These are phyloP conservation scores for Nettapus auritus DNA, from an alignment of 2,113 vertebrate species.

Conservation along the genomic window DNA sequence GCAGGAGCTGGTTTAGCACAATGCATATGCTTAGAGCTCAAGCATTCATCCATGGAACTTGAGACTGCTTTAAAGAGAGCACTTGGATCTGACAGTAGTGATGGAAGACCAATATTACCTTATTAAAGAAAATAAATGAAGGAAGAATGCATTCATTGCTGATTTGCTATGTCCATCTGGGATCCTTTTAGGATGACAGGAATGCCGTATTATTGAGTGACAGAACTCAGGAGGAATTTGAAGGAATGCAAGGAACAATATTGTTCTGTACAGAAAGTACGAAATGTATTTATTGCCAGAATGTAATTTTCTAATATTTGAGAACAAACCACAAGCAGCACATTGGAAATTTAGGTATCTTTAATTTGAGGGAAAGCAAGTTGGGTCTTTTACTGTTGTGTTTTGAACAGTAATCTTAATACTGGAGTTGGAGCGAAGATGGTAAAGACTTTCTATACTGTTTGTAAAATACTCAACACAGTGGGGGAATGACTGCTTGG, in stretches of 20 bases:
- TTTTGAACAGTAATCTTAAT: background rate
- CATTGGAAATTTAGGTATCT: background rate
- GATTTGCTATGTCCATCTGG: slow-evolving; percentile 34
- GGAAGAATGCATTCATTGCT: slow-evolving; percentile 33
- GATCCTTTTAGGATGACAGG: slow-evolving; percentile 50
- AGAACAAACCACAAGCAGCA: background rate
- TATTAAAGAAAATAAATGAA: slow-evolving; percentile 72
- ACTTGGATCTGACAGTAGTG: slow-evolving; percentile 52
- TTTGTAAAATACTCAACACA: background rate
- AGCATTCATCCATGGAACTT: slow-evolving; percentile 63
- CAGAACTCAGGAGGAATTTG: slow-evolving; percentile 36
- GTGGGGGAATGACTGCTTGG: background rate
- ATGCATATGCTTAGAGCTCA: slow-evolving; percentile 52
- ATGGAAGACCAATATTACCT: slow-evolving; percentile 38
- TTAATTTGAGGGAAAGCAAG: background rate
- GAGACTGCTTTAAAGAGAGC: slow-evolving; percentile 41
- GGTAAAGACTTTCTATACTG: background rate
- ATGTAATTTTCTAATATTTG: background rate
- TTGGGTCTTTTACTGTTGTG: background rate
- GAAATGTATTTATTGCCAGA: background rate
- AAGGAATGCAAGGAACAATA: slow-evolving; percentile 40
- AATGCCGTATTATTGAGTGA: slow-evolving; percentile 41
- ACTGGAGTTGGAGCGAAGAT: background rate
- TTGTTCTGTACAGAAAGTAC: slow-evolving; percentile 43
- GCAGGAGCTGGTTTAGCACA: slow-evolving; percentile 32